Evolutionary conservation across 2,888 invertebrate genomes (phyloP), one percentile per base, ranked within the genome.

Genomic region (Herminia tarsipennalis): DNA sequence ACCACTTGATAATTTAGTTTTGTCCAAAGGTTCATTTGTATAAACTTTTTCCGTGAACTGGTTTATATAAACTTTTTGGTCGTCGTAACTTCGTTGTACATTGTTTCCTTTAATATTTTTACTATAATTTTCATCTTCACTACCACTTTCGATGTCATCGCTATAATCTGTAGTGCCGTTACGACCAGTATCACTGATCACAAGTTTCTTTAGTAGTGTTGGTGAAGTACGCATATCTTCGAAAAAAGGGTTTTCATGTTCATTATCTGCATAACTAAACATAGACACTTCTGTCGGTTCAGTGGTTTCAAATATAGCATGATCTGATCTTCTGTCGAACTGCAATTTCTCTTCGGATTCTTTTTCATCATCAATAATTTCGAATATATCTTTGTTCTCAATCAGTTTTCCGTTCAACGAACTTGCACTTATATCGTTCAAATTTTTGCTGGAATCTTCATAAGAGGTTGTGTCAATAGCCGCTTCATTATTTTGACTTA

Each of bases 341-440:
- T 62, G 56, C 8, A 32, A 46, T 56, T 56, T 68, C 9, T 66
- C 67, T 35, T 43, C 38, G 8, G 50, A 43, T 5, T 65, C 53
- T 33, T 53, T 49, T 3, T 56, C 66, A 37, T 61, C 57, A n/a
- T 50, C 50, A 2, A 47, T 9, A 14, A 57, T 43, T 5, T 61
- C 53, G 10, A 46, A 40, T 6, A 52, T 36, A 10, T 52, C 46
- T 39, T 57, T 60, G n/a, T 13, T 43, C 1, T 47, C 35, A 10
- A 48, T 44, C 13, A 45, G 18, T 17, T 46, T 49, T 9, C 10
- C 36, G 33, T 28, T 50, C 0, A 13, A 20, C 10, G 1, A 25
- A 14, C 55, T 40, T 25, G 47, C 38, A 1, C 22, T 44, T n/a
- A n/a, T 39, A 9, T 39, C 12, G 13, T 17, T 45, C 47, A n/a